Evolutionary conservation across 92 coral and sea anemone genomes (phyloP), one percentile per base, ranked within the genome.

Genomic region (Zoanthus solanderi): DNA sequence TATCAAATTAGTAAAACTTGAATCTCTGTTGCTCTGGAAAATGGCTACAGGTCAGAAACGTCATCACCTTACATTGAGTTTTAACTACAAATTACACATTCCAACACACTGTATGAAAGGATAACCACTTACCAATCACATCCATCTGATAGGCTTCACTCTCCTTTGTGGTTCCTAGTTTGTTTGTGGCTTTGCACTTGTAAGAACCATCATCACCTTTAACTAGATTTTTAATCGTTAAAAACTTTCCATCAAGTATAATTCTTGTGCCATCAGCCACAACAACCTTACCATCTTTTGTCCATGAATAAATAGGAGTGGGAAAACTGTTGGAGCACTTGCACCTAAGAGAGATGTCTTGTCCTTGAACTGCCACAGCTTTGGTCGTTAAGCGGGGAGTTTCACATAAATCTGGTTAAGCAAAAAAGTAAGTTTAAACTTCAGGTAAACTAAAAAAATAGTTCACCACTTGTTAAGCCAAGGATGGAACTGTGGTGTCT

Each of bases 181-280:
- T 16, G 82, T 86, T 90, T n/a, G 66, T 72, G 48, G 93, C 98
- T 50, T 44, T 73, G 76, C 99, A 97, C 4, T 86, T 71, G 69
- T 97, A 97, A 0, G 34, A 86, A 5, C 99, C 99, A 84, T 90
- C 81, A 78, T 95, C 97, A 0, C 57, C 45, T 58, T 34, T 45
- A 1, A 69, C 78, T 29, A 95, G 92, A 45, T 89, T 95, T 0
- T 60, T 78, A 5, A 97, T 76, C 16, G 3, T 56, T 3, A 95
- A 74, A 37, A 63, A 83, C 80, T 89, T 93, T 0, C 93, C 92
- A 52, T 75, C 74, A 32, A 87, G 31, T 52, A 67, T 53, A 46
- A 90, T 14, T 44, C 79, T 88, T 16, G 79, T 69, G 53, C 72
- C 87, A 45, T 81, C 75, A 15, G 63, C 12, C 16, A 34, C 58